phyloP scores from a whole-genome alignment of 2,888 invertebrate species.

The Laothoe populi region DNA sequence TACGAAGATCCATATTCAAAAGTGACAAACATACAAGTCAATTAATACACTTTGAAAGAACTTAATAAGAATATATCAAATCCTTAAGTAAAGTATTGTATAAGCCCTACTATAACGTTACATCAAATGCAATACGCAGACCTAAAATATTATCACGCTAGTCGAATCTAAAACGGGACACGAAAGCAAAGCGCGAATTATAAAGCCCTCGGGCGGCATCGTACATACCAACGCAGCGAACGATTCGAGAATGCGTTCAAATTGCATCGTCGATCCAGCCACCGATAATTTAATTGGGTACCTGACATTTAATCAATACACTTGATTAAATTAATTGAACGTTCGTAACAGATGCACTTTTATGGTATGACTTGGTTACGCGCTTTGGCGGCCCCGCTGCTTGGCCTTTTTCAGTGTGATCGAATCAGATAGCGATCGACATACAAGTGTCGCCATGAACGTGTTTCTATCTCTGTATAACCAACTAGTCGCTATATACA shows the following conservation, averaged over 20 bases:
- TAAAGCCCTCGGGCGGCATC: slow-evolving; percentile 55
- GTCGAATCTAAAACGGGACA: slow-evolving; percentile 60
- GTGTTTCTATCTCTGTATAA: slow-evolving; percentile 7
- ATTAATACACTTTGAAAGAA: too few relatives aligned
- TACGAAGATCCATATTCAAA: too few relatives aligned
- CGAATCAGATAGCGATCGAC: slow-evolving; percentile 33
- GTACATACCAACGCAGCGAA: too few relatives aligned
- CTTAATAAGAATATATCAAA: too few relatives aligned
- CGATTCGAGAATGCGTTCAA: slow-evolving; percentile 52
- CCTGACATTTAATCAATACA: slow-evolving; percentile 80
- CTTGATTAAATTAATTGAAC: slow-evolving; percentile 79
- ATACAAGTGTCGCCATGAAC: slow-evolving; percentile 26
- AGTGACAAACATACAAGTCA: too few relatives aligned
- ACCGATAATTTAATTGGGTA: slow-evolving; percentile 78
- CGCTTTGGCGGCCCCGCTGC: slow-evolving; percentile 38
- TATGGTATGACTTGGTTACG: slow-evolving; percentile 54
- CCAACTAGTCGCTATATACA: background rate
- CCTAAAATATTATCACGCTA: slow-evolving; percentile 56
- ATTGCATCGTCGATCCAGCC: slow-evolving; percentile 57
- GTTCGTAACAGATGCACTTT: slow-evolving; percentile 69
- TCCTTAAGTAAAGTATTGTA: too few relatives aligned
- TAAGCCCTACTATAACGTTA: too few relatives aligned
- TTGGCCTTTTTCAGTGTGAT: slow-evolving; percentile 38
- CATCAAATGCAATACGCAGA: slow-evolving; percentile 39
- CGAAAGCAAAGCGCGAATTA: slow-evolving; percentile 62